Evolutionary conservation across 2,888 invertebrate species (phyloP).

Genomic region (Theristus sp.): DNA sequence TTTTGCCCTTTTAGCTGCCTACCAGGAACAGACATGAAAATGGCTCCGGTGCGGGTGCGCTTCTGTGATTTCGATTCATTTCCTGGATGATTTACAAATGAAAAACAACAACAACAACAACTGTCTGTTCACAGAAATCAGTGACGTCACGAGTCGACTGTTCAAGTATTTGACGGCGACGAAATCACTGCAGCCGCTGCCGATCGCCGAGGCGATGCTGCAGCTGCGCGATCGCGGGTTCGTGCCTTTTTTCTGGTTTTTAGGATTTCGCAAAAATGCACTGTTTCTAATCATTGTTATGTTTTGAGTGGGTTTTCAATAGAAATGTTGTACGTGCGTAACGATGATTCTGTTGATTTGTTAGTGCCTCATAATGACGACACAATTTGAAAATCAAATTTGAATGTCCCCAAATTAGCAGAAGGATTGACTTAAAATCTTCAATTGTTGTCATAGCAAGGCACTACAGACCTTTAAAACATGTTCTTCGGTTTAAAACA

Average conservation of each 20-base stretch:
- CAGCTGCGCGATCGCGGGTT: conserved; percentile 12
- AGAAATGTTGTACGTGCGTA: neutral
- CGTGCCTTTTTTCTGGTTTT: neutral
- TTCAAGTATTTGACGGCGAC: neutral
- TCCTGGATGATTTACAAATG: no score
- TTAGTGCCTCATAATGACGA: neutral
- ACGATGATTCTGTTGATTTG: neutral
- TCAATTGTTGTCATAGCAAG: no score
- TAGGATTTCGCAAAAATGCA: neutral
- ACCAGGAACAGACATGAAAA: no score
- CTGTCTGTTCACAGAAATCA: no score
- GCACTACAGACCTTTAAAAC: no score
- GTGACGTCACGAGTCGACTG: neutral
- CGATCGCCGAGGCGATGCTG: conserved; percentile 26
- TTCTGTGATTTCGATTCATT: no score
- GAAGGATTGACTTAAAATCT: no score
- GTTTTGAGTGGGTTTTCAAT: neutral
- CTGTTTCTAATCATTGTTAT: neutral
- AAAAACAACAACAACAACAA: no score
- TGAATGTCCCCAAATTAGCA: neutral
- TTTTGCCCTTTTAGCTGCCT: no score
- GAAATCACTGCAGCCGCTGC: conserved; percentile 13
- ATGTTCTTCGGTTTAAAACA: no score
- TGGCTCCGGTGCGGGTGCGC: no score
- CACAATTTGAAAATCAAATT: neutral